phyloP scores from a whole-genome alignment of 2,113 vertebrate genomes.

The Motacilla tschutschensis region DNA sequence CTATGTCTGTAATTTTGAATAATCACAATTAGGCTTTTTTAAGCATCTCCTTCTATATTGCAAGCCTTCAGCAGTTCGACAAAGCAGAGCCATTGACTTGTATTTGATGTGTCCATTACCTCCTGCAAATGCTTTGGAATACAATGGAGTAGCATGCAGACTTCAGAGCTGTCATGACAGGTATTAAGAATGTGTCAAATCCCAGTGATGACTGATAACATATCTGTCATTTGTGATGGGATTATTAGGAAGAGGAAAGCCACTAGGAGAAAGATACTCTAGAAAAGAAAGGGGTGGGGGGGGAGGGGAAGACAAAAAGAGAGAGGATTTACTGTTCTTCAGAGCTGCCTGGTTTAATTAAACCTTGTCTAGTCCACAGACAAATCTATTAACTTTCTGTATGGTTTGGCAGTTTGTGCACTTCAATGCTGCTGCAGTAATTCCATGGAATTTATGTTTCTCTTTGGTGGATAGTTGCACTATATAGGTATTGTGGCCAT shows the following conservation, averaged over 20 bases:
- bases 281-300: background rate
- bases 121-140: conserved; percentile 43
- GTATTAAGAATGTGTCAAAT: conserved; percentile 62
- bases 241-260: conserved; percentile 50
- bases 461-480: background rate
- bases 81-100: conserved; percentile 13
- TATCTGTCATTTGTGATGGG: conserved; percentile 63
- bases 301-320: background rate
- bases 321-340: conserved; percentile 46
- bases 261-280: conserved; percentile 48
- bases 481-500: background rate
- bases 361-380: conserved; percentile 53
- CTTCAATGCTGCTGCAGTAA: background rate
- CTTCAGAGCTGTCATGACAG: conserved; percentile 57
- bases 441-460: background rate
- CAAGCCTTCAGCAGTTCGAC: conserved; percentile 24
- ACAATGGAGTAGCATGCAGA: conserved; percentile 41
- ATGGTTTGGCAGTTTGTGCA: background rate
- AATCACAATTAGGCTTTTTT: background rate
- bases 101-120: conserved; percentile 47
- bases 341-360: conserved; percentile 47
- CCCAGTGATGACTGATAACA: conserved; percentile 61
- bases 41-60: background rate
- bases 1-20: background rate
- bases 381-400: conserved; percentile 51